Conservation (phyloP, 2,888 invertebrate species). For the Mesopsocus fuscifrons region DNA sequence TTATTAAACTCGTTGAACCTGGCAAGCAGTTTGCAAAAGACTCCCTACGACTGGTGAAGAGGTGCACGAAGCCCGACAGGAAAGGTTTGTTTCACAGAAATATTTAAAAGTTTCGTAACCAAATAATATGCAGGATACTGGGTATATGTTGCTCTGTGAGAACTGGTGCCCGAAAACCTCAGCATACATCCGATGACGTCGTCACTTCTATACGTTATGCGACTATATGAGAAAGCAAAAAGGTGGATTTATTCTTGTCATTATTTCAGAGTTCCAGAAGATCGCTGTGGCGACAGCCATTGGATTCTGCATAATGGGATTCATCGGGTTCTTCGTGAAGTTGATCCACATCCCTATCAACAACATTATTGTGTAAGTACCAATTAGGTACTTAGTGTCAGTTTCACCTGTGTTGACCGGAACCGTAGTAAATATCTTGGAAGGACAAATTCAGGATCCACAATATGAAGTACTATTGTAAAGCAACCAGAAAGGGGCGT, state of each 20-base stretch:
- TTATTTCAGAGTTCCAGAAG: constrained; percentile 92
- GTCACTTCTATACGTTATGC: constrained; percentile 4
- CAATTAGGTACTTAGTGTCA: too few relatives aligned
- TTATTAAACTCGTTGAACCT: constrained; percentile 85
- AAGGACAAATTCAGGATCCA: too few relatives aligned
- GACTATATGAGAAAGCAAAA: constrained; percentile 2
- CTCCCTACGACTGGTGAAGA: constrained; percentile 91
- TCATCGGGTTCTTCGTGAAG: constrained; percentile 99
- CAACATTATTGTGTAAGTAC: constrained; percentile 79
- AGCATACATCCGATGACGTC: too few relatives aligned
- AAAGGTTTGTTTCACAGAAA: constrained; percentile 64
- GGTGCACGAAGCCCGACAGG: constrained; percentile 98
- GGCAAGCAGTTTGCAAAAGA: constrained; percentile 95
- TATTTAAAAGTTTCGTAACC: too few relatives aligned
- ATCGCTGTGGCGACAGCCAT: constrained; percentile 98
- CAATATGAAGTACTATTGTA: too few relatives aligned
- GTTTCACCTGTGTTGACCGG: too few relatives aligned
- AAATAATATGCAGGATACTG: not conserved
- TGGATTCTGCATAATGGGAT: constrained; percentile 99
- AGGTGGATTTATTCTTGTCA: too few relatives aligned
- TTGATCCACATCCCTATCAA: constrained; percentile 99
- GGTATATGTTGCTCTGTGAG: constrained; percentile 1
- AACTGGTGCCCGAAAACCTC: not conserved
- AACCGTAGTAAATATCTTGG: too few relatives aligned
- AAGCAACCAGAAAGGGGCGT: too few relatives aligned